Evolutionary conservation across 2,797 vertebrate species (phyloP).

Genomic region (Periophthalmus magnuspinnatus): DNA sequence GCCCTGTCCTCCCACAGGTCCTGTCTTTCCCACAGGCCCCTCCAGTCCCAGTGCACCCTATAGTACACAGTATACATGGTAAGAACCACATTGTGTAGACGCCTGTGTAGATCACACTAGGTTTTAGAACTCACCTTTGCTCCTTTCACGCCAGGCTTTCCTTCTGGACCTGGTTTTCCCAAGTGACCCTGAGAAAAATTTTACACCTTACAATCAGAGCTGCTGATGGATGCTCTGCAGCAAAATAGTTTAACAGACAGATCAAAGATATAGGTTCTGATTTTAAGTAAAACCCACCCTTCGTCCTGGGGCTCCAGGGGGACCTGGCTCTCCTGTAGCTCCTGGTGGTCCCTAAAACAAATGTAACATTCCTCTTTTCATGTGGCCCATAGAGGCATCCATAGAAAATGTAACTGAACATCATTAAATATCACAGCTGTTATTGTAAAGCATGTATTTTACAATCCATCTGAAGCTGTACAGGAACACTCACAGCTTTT

Average conservation of each 20-base stretch:
- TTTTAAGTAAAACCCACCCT: conserved; percentile 74
- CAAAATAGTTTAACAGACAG: background rate
- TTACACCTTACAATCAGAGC: background rate
- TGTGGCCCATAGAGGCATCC: background rate
- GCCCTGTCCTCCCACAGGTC: conserved; percentile 91
- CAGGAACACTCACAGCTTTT: conserved; percentile 82
- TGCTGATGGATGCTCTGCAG: background rate
- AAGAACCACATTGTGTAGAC: background rate
- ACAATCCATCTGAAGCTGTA: background rate
- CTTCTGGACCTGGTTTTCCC: conserved; percentile 74
- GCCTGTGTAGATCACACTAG: background rate
- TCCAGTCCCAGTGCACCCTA: conserved; percentile 90
- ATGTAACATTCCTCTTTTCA: conserved; percentile 7
- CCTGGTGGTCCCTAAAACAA: conserved; percentile 81
- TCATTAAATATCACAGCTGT: background rate
- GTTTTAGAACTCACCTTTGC: conserved; percentile 60
- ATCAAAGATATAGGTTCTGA: background rate
- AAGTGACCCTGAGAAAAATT: conserved; percentile 70
- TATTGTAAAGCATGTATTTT: background rate
- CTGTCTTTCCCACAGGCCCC: conserved; percentile 90
- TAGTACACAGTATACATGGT: conserved; percentile 7
- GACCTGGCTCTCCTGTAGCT: conserved; percentile 84
- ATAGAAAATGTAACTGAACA: background rate
- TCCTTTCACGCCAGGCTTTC: conserved; percentile 74
- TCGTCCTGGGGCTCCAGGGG: conserved; percentile 84